Evolutionary conservation across 2,113 vertebrate species (phyloP), one percentile per base, ranked within the genome.

Genomic region (Pleuronectes platessa): DNA sequence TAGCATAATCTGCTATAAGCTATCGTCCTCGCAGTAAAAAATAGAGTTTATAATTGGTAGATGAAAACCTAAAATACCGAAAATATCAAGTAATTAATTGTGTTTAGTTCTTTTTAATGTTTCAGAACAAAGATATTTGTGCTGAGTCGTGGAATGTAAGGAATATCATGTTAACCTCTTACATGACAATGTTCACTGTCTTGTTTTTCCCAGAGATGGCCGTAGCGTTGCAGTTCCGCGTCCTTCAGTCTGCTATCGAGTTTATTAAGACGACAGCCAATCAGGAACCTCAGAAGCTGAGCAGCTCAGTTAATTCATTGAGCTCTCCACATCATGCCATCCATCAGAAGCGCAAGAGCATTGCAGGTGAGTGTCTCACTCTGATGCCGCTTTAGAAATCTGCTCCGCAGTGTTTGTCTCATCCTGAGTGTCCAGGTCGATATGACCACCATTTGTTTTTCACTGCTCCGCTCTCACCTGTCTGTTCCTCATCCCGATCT

Each of bases 191-290:
- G 20, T 55, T 62, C 5, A 18, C 66, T 54, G 17, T 45, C 2
- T 75, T 47, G 3, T 45, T 14, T 71, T 61, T 31, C 17, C 14
- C 80, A 99, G 98, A 95, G 88, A 97, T 98, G 95, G 96, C 97
- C 18, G 88, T 96, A 82, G 95, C 95, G 40, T 90, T 99, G 62
- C 98, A 99, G 90, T 95, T 98, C 67, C 95, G 94, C 21, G 96
- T 98, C 85, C 96, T 99, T 69, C 97, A 98, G 75, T 95, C 97
- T 24, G 97, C 97, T 8, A 93, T 99, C 37, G 96, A 98, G 78
- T 96, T 98, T 83, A 98, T 99, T 85, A 97, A 95, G 90, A 97
- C 95, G 0, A 97, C 97, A 14, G 95, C 96, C 84, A 96, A 92
- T 90, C 96, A 96, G 78, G 96, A 96, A 65, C 90, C 94, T 51